Evolutionary conservation across 2,888 invertebrate genomes (phyloP).

Genomic region (Gortyna flavago): DNA sequence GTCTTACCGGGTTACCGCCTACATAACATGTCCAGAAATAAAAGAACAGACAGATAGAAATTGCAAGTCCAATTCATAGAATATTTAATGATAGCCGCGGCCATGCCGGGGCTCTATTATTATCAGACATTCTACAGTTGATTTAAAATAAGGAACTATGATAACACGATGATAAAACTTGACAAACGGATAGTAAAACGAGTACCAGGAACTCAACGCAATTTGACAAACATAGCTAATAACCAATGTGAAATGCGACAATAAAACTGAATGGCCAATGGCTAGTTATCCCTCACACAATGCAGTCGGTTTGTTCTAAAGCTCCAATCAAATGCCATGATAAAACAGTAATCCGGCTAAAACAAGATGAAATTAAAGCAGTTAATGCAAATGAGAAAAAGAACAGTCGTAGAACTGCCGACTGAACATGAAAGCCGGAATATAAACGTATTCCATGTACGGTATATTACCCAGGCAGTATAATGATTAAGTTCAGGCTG

Average conservation of each 20-base stretch:
- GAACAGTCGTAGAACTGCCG: slow-evolving; percentile 12
- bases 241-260: not conserved
- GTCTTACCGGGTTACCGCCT: too few relatives aligned
- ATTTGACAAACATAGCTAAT: slow-evolving; percentile 1
- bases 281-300: not conserved
- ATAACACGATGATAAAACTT: not conserved
- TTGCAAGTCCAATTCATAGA: slow-evolving; percentile 5
- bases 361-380: slow-evolving; percentile 45
- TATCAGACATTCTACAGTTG: not conserved
- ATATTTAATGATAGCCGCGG: not conserved
- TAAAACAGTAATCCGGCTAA: slow-evolving; percentile 29
- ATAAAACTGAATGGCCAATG: slow-evolving; percentile 18
- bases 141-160: slow-evolving; percentile 3
- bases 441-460: slow-evolving; percentile 22
- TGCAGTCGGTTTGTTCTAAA: slow-evolving; percentile 11
- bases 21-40: slow-evolving; percentile 11
- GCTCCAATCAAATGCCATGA: slow-evolving; percentile 33
- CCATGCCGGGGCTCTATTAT: not conserved
- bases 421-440: slow-evolving; percentile 30
- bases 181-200: not conserved
- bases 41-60: slow-evolving; percentile 6
- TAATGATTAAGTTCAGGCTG: slow-evolving; percentile 31
- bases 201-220: not conserved
- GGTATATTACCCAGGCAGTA: slow-evolving; percentile 26
- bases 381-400: slow-evolving; percentile 49